Base-by-base conservation (phyloP, 2,797 vertebrate genomes). In the Chromobotia macracanthus region DNA sequence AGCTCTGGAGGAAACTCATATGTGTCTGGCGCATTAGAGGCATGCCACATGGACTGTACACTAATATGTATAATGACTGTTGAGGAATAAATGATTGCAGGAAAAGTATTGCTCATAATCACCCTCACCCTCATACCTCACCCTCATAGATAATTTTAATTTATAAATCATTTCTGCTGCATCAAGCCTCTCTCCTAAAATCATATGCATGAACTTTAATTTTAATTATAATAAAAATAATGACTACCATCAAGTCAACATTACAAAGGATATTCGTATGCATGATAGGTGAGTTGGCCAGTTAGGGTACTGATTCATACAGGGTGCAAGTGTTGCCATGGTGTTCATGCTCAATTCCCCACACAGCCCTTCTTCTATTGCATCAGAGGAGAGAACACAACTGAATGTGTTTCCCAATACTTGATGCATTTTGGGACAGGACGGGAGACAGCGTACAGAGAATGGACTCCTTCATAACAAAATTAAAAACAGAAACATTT, bases 181-280 rank as follows among this genome's bases (percentile, higher is more conserved):
- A 44, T 44, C 10, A 44, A 44, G 0, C 10, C 10, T 1, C 41
- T 10, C 9, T 31, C 15, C 1, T 41, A 65, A 53, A 65, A 53
- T 51, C 15, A 41, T 13, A 18, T 23, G n/a, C 19, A 53, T 8
- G 3, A n/a, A n/a, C n/a, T n/a, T n/a, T n/a, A 4, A 7, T 9
- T 53, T 76, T 11, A 9, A 46, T n/a, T 56, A n/a, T 5, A 31
- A 31, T 31, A 31, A 31, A 31, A 31, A 3, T 31, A 56, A 44
- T 12, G n/a, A 67, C 13, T 5, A 16, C n/a, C n/a, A 41, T n/a
- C 12, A 25, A 15, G 21, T 28, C 1, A 44, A 41, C 13, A 67
- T 68, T 5, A 31, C 4, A 69, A 92, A 94, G 92, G 94, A 95
- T 95, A 94, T 92, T 81, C 88, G 85, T 80, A 94, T 90, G 44